Evolutionary conservation across 2,797 vertebrate genomes (phyloP).

Genomic region (Tauraco hartlaubi): DNA sequence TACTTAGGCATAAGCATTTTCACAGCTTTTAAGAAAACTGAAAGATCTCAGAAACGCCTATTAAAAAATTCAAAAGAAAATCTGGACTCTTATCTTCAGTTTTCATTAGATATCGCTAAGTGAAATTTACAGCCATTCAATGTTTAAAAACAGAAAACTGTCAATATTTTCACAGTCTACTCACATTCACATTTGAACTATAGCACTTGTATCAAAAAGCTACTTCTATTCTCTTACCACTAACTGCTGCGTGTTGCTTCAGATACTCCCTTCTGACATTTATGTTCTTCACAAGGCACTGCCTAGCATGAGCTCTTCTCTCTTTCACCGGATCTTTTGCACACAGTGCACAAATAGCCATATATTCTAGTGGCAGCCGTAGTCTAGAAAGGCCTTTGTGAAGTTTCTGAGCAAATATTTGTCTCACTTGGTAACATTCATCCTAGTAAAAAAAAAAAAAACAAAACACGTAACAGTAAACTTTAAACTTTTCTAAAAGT

Average conservation of each 20-base stretch:
- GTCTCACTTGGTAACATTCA: constrained; percentile 98
- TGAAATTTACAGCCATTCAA: not conserved
- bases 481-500: not conserved
- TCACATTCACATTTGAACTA: not conserved
- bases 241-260: constrained; percentile 96
- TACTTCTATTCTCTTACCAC: constrained; percentile 85
- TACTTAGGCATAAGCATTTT: not conserved
- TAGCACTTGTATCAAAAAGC: not conserved
- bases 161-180: not conserved
- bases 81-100: not conserved
- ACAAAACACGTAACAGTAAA: not conserved
- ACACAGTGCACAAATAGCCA: constrained; percentile 96
- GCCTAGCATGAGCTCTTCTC: constrained; percentile 94
- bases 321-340: constrained; percentile 98
- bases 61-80: not conserved
- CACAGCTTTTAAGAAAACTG: not conserved
- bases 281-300: constrained; percentile 98
- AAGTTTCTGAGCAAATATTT: constrained; percentile 97
- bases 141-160: not conserved
- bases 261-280: constrained; percentile 96
- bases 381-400: constrained; percentile 95
- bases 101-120: not conserved
- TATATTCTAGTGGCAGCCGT: constrained; percentile 95
- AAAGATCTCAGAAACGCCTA: not conserved
- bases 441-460: constrained; percentile 78